Evolutionary conservation across 2,113 vertebrate species (phyloP).

Genomic region (Heteronetta atricapilla): DNA sequence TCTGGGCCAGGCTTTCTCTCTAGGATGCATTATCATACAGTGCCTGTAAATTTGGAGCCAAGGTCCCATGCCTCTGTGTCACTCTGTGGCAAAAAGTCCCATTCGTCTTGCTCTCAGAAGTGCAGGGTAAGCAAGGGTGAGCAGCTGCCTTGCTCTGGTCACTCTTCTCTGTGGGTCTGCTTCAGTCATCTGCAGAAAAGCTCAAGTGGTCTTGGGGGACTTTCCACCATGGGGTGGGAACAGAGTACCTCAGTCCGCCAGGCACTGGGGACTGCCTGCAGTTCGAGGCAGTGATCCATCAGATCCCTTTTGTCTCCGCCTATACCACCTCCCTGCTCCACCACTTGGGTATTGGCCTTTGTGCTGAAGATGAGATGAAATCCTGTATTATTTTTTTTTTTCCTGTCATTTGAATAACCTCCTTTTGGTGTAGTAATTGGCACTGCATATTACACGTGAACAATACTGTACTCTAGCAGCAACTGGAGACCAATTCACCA

Average conservation of each 20-base stretch:
- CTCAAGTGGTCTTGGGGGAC: not conserved
- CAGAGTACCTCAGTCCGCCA: not conserved
- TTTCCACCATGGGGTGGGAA: not conserved
- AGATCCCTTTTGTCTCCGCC: not conserved
- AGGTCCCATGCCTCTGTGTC: accelerated
- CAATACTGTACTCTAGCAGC: not conserved
- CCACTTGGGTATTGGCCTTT: not conserved
- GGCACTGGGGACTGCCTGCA: accelerated
- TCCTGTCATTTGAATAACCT: not conserved
- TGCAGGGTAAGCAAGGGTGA: not conserved
- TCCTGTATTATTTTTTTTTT: not conserved
- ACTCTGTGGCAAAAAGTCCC: accelerated
- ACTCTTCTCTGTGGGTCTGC: not conserved
- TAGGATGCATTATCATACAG: not conserved
- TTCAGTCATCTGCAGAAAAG: not conserved
- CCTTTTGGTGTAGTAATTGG: not conserved
- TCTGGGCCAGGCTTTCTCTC: not conserved
- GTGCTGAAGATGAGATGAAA: not conserved
- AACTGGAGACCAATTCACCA: not conserved
- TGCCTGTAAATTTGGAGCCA: not conserved
- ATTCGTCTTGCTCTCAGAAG: not conserved
- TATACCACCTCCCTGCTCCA: not conserved
- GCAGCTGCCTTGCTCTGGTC: accelerated
- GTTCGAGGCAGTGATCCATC: not conserved
- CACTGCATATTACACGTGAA: not conserved